phyloP scores from a whole-genome alignment of 2,797 vertebrate genomes.

The Rhinatrema bivittatum region DNA sequence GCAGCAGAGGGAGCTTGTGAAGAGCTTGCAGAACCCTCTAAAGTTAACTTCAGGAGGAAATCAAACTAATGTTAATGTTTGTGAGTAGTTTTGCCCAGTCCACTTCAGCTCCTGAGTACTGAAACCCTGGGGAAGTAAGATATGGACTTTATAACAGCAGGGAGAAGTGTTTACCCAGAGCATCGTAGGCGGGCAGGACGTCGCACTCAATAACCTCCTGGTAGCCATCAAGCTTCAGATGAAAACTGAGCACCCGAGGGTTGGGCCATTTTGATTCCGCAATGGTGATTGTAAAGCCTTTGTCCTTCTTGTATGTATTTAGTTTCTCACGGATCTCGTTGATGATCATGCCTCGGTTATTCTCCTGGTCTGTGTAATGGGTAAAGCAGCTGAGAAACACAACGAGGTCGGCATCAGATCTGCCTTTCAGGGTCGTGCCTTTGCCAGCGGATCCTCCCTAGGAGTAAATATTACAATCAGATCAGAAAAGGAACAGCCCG shows the following conservation, averaged over 20 bases:
- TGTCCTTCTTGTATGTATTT: not conserved
- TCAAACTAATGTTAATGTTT: no score
- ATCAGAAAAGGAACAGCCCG: no score
- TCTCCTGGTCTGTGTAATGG: constrained; percentile 10
- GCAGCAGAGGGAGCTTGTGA: no score
- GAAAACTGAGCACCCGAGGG: constrained; percentile 24
- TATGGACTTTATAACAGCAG: no score
- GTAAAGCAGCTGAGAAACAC: constrained; percentile 15
- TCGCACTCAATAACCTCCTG: constrained; percentile 16
- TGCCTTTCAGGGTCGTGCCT: constrained; percentile 4
- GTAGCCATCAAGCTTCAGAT: not conserved
- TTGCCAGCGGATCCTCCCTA: constrained; percentile 23
- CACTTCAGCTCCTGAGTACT: no score
- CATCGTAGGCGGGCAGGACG: constrained; percentile 21
- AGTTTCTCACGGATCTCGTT: constrained; percentile 11
- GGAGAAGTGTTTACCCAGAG: constrained; percentile 3
- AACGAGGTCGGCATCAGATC: constrained; percentile 18
- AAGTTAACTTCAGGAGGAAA: no score
- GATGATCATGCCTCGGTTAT: not conserved
- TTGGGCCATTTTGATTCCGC: constrained; percentile 11
- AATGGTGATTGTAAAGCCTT: constrained; percentile 4
- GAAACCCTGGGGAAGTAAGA: no score
- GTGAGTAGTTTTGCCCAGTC: no score
- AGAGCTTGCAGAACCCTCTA: no score
- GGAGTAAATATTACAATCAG: not conserved